phyloP scores from a whole-genome alignment of 2,113 vertebrate species.

The Stegastes partitus region DNA sequence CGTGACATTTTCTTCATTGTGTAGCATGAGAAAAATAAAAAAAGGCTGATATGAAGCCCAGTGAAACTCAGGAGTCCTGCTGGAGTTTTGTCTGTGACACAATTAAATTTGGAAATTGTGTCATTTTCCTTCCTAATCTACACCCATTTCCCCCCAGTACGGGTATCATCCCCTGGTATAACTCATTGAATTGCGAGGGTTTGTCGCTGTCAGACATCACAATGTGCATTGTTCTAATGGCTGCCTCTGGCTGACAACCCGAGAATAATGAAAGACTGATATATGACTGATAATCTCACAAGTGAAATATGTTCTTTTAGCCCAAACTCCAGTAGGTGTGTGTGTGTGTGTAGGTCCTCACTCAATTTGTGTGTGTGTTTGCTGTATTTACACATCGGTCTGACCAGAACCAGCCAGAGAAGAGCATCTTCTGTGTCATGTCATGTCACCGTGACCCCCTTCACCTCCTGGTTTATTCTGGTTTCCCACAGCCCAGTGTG shows the following conservation, averaged over 20 bases:
- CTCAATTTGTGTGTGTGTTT: background rate
- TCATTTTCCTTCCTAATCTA: conserved; percentile 78
- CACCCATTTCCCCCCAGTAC: conserved; percentile 66
- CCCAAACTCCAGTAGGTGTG: conserved; percentile 1
- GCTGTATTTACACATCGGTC: background rate
- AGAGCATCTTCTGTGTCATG: background rate
- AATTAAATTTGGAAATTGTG: conserved; percentile 72
- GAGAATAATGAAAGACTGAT: conserved; percentile 50
- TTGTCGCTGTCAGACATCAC: conserved; percentile 72
- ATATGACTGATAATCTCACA: conserved; percentile 27
- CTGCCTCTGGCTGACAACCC: conserved; percentile 51
- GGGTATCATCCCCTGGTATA: conserved; percentile 74
- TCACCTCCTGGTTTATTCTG: conserved; percentile 11
- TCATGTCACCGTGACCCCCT: conserved; percentile 47
- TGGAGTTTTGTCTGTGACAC: conserved; percentile 50
- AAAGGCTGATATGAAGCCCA: background rate
- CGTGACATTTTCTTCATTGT: background rate
- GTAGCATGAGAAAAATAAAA: background rate
- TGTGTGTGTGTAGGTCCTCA: too few relatives aligned
- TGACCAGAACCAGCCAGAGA: conserved; percentile 4
- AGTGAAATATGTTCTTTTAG: conserved; percentile 30
- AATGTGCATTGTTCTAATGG: conserved; percentile 78
- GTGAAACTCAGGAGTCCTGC: conserved; percentile 27
- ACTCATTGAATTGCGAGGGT: conserved; percentile 64
- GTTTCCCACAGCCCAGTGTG: conserved; percentile 40